Conservation (phyloP, 2,113 vertebrate genomes). For the Atlantisia rogersi region DNA sequence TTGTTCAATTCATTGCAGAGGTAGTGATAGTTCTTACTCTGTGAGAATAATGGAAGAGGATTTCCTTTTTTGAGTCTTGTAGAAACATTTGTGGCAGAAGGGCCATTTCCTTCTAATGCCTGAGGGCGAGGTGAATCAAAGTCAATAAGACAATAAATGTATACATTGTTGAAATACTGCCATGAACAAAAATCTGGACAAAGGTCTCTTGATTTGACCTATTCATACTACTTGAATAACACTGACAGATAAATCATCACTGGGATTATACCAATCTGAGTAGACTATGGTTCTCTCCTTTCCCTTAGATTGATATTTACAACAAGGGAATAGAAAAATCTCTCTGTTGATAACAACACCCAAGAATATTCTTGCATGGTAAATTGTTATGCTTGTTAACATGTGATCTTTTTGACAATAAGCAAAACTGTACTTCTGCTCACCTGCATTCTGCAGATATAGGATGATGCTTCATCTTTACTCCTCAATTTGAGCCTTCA, state of each 20-base stretch:
- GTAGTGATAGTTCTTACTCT: neutral
- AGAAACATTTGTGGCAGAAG: neutral
- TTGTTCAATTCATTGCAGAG: neutral
- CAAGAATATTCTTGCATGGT: neutral
- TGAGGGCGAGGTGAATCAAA: neutral
- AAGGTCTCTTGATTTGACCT: neutral
- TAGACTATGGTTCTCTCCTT: neutral
- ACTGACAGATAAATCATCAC: neutral
- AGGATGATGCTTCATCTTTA: neutral
- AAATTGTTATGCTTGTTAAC: fast-evolving
- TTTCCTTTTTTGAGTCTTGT: neutral
- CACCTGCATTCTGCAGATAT: neutral
- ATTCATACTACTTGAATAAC: neutral
- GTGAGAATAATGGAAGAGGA: neutral
- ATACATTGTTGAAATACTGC: neutral
- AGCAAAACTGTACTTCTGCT: neutral
- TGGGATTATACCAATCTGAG: neutral
- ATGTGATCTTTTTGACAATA: neutral
- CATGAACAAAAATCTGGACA: neutral
- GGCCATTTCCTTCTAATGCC: neutral
- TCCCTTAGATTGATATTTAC: neutral
- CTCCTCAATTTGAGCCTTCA: neutral
- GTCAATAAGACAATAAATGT: neutral
- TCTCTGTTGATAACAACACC: neutral
- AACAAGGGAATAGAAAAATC: neutral